A percentile compares a stretch with the other conserved stretches of the same genome.
phyloP scores from a whole-genome alignment of 2,888 invertebrate species.

The Ischnus inquisitorius region DNA sequence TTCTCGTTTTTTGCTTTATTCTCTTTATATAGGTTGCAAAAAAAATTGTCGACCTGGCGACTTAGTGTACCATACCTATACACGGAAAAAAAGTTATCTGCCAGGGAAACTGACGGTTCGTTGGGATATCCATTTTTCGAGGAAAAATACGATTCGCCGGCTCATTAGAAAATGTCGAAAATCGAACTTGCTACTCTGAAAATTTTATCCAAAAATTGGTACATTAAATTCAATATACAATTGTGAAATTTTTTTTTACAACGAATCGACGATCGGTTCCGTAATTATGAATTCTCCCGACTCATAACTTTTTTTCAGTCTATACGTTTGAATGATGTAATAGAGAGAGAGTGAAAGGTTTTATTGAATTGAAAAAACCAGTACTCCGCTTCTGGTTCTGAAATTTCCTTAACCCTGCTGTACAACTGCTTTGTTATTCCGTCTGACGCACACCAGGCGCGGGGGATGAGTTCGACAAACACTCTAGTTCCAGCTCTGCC shows the following conservation, averaged over 20 bases:
- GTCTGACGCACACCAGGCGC: constrained; percentile 84
- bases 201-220: too few species aligned
- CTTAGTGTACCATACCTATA: constrained; percentile 19
- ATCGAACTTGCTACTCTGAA: too few species aligned
- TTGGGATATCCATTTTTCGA: too few species aligned
- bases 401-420: constrained; percentile 78
- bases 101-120: too few species aligned
- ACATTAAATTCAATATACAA: too few species aligned
- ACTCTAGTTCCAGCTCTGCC: constrained; percentile 90
- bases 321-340: too few species aligned
- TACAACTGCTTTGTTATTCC: constrained; percentile 84
- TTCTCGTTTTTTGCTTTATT: not conserved
- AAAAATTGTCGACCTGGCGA: not conserved
- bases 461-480: constrained; percentile 90
- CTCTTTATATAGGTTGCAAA: not conserved
- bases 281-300: too few species aligned
- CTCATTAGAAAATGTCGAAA: too few species aligned
- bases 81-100: not conserved
- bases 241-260: too few species aligned
- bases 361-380: constrained; percentile 25
- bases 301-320: too few species aligned
- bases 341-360: not conserved
- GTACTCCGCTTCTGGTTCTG: constrained; percentile 54
- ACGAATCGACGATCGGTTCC: too few species aligned
- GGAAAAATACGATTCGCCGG: too few species aligned